These are phyloP conservation scores for Astyanax mexicanus DNA, from an alignment of 2,797 vertebrate species.

Conservation along the genomic window DNA sequence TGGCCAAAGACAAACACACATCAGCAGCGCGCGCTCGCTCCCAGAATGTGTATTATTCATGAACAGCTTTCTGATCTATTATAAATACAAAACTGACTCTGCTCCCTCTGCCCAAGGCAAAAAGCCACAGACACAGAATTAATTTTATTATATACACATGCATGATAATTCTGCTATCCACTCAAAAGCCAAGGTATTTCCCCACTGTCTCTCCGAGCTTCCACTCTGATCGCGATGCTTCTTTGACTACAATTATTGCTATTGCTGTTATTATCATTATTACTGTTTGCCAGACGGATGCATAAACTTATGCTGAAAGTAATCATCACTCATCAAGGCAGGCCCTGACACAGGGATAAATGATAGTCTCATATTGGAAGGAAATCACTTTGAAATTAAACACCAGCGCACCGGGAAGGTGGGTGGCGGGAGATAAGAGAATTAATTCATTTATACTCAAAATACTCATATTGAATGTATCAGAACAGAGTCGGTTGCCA, in stretches of 20 bases:
- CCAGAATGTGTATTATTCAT: slow-evolving; percentile 99
- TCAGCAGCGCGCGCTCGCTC: slow-evolving; percentile 88
- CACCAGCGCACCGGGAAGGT: slow-evolving; percentile 77
- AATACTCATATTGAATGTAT: slow-evolving; percentile 63
- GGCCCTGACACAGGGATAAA: slow-evolving; percentile 76
- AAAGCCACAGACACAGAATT: slow-evolving; percentile 96
- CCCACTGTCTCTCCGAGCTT: slow-evolving; percentile 78
- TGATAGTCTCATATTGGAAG: slow-evolving; percentile 71
- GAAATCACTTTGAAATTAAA: slow-evolving; percentile 84
- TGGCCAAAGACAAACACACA: slow-evolving; percentile 99
- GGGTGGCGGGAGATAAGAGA: slow-evolving; percentile 74
- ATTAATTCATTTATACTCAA: slow-evolving; percentile 83
- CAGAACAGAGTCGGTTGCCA: slow-evolving; percentile 54
- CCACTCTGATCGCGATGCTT: slow-evolving; percentile 65
- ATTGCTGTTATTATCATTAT: slow-evolving; percentile 79
- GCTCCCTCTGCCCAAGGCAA: slow-evolving; percentile 90
- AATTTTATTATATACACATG: slow-evolving; percentile 99
- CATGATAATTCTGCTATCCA: slow-evolving; percentile 97
- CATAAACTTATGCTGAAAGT: slow-evolving; percentile 61
- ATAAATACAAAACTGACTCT: slow-evolving; percentile 99
- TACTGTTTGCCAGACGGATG: slow-evolving; percentile 52
- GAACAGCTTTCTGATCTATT: slow-evolving; percentile 99
- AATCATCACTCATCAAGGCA: slow-evolving; percentile 70
- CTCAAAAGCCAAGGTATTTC: slow-evolving; percentile 92
- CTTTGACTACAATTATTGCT: slow-evolving; percentile 62